Evolutionary conservation across 2,113 vertebrate genomes (phyloP).

Genomic region (Diadophis punctatus): DNA sequence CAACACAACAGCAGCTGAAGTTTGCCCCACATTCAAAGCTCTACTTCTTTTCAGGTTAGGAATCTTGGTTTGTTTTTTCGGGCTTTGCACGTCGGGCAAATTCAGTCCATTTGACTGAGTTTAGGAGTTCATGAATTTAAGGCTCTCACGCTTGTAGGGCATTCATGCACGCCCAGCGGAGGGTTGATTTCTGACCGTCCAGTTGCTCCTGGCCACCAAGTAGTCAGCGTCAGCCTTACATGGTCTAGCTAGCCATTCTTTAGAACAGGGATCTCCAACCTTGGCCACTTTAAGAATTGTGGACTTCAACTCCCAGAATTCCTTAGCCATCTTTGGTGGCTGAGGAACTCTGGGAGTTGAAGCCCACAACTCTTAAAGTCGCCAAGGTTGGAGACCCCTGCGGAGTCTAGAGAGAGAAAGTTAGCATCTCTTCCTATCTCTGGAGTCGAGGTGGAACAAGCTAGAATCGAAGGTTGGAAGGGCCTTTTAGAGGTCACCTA

Average conservation of each 20-base stretch:
- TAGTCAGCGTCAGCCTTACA: not conserved
- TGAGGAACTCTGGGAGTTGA: no score
- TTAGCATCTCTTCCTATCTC: not conserved
- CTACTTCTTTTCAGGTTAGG: not conserved
- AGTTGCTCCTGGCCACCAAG: not conserved
- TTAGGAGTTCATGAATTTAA: not conserved
- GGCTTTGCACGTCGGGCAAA: not conserved
- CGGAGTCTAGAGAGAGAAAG: not conserved
- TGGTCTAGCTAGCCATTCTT: not conserved
- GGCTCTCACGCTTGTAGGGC: not conserved
- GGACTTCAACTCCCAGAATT: no score
- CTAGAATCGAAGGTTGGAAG: not conserved
- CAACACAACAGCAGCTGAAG: accelerated
- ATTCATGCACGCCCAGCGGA: not conserved
- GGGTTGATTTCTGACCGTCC: not conserved
- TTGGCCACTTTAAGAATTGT: no score
- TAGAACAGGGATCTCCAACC: no score
- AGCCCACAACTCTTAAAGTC: no score
- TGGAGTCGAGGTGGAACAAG: not conserved
- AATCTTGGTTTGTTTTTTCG: not conserved
- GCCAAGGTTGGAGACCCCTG: no score
- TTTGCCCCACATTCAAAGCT: not conserved
- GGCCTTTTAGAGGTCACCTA: not conserved
- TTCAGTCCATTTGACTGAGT: not conserved
- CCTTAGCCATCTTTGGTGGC: no score